Percentiles rank a stretch among this genome's conserved stretches.
Evolutionary conservation across 2,113 vertebrate genomes (phyloP).

Genomic region (Ondatra zibethicus): DNA sequence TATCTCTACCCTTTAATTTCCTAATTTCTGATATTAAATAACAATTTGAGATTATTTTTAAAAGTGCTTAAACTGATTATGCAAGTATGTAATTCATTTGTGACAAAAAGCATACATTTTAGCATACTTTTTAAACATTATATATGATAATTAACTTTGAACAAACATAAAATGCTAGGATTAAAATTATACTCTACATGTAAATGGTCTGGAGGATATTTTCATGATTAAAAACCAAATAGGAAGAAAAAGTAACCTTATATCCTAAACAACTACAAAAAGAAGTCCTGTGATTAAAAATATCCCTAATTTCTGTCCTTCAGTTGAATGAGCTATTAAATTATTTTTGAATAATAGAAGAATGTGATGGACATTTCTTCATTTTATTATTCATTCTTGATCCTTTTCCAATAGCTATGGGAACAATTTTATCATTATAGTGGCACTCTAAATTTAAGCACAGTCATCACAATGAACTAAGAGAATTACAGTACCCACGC

Average conservation of each 20-base stretch:
- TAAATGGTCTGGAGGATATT: neutral
- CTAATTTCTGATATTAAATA: constrained; percentile 2
- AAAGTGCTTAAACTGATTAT: neutral
- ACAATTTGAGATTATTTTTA: neutral
- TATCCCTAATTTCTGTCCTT: no score
- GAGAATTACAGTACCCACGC: neutral
- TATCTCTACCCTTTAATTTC: neutral
- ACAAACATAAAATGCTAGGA: constrained; percentile 18
- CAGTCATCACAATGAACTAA: neutral
- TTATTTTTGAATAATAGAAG: neutral
- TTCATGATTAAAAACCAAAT: neutral
- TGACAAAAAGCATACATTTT: constrained; percentile 7
- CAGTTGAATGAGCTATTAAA: neutral
- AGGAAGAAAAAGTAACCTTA: neutral
- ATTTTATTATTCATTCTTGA: neutral
- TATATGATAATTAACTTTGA: neutral
- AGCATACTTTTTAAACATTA: neutral
- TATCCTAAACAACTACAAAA: neutral
- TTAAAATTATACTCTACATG: neutral
- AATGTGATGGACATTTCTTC: neutral
- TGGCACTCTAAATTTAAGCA: neutral
- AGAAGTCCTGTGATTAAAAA: neutral
- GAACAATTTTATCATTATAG: neutral
- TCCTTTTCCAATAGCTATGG: neutral
- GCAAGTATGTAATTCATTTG: neutral